These are phyloP conservation scores for Chondrilla cf. caribensis DNA, from an alignment of 37 sponge, comb jelly and placozoan species.

Conservation along the genomic window DNA sequence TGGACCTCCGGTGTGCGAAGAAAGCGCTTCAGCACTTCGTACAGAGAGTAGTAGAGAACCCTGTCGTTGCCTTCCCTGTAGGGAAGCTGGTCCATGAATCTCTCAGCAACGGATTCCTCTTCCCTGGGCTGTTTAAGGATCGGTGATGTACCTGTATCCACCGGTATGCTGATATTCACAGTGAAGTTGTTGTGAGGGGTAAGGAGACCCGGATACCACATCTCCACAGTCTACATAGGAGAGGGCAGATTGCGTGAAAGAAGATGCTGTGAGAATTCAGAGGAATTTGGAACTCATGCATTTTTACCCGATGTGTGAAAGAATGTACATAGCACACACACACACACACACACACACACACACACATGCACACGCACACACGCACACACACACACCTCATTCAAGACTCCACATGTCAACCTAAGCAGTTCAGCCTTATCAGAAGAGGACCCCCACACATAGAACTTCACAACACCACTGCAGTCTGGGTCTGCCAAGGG, in stretches of 20 bases:
- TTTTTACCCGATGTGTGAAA: too few relatives aligned
- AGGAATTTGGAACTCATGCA: too few relatives aligned
- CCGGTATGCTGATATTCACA: neutral
- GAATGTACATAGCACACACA: too few relatives aligned
- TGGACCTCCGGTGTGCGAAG: neutral
- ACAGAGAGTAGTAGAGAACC: neutral
- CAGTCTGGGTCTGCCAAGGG: too few relatives aligned
- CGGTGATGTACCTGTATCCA: neutral
- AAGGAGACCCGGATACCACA: neutral
- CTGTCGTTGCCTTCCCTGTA: neutral
- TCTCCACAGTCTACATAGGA: neutral
- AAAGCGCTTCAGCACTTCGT: conserved; percentile 2
- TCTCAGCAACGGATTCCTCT: neutral
- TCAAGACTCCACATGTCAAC: neutral
- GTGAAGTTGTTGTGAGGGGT: neutral
- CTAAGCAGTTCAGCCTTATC: neutral
- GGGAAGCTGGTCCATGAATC: neutral
- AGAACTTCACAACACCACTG: neutral
- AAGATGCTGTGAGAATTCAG: too few relatives aligned
- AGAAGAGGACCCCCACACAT: neutral
- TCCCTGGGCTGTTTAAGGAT: neutral
- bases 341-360: too few relatives aligned
- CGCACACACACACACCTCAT: neutral
- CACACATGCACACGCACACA: too few relatives aligned
- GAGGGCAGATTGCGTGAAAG: too few relatives aligned